These are phyloP conservation scores for Cheilosia grossa DNA, from an alignment of 2,888 invertebrate species.

Conservation along the genomic window DNA sequence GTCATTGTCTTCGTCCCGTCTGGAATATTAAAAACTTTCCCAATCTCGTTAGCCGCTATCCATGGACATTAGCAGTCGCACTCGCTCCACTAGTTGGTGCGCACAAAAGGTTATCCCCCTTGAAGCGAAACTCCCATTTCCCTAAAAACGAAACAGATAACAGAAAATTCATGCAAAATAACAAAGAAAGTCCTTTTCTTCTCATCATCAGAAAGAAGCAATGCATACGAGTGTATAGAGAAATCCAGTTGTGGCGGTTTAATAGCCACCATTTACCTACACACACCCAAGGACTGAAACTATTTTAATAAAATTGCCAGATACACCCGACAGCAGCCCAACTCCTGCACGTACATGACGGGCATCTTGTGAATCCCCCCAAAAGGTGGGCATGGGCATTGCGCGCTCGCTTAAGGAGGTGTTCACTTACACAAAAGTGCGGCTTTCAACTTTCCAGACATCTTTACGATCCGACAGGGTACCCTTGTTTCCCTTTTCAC, in stretches of 20 bases:
- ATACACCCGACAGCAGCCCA: slow-evolving; percentile 1
- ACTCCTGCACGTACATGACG: slow-evolving; percentile 9
- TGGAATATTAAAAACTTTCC: slow-evolving; percentile 62
- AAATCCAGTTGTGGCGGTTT: slow-evolving; percentile 59
- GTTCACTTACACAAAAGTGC: slow-evolving; percentile 72
- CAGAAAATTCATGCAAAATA: slow-evolving; percentile 45
- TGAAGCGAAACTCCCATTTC: slow-evolving; percentile 29
- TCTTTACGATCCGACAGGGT: slow-evolving; percentile 76
- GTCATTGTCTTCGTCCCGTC: slow-evolving; percentile 18
- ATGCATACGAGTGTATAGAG: slow-evolving; percentile 3
- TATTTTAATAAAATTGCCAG: slow-evolving; percentile 56
- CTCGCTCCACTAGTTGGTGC: slow-evolving; percentile 13
- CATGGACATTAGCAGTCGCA: slow-evolving; percentile 13
- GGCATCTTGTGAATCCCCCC: slow-evolving; percentile 27
- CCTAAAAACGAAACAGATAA: slow-evolving; percentile 33
- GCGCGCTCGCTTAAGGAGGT: slow-evolving; percentile 63
- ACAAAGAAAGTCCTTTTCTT: slow-evolving; percentile 61
- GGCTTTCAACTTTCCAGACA: slow-evolving; percentile 78
- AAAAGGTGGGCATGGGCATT: slow-evolving; percentile 35
- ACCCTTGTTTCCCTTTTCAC: slow-evolving; percentile 73
- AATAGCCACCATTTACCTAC: slow-evolving; percentile 38
- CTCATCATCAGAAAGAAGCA: slow-evolving; percentile 30
- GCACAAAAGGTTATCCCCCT: slow-evolving; percentile 50
- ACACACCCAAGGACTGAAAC: slow-evolving; percentile 32
- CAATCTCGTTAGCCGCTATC: slow-evolving; percentile 58